Evolutionary conservation across 2,113 vertebrate species (phyloP).

Genomic region (Cephalopholis sonnerati): DNA sequence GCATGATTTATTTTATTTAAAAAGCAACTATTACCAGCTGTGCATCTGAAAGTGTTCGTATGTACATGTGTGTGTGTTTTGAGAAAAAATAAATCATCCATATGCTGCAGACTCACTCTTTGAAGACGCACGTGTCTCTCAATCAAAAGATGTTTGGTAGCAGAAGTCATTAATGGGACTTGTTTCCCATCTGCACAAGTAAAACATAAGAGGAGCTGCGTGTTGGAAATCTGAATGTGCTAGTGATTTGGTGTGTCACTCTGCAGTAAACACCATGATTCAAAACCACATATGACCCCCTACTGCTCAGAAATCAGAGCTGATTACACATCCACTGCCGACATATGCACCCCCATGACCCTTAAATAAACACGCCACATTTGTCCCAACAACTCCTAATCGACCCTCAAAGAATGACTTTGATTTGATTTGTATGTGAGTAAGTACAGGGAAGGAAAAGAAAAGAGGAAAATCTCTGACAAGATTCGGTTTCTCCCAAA

Average conservation of each 20-base stretch:
- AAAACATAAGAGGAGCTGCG: constrained; percentile 22
- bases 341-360: constrained; percentile 13
- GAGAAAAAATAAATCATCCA: constrained; percentile 1
- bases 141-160: constrained; percentile 20
- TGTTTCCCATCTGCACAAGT: constrained; percentile 33
- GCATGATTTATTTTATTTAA: neutral
- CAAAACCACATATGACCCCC: constrained; percentile 36
- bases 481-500: constrained; percentile 60
- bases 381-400: constrained; percentile 46
- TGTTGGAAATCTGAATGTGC: constrained; percentile 45
- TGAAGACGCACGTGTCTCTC: constrained; percentile 23
- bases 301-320: constrained; percentile 27
- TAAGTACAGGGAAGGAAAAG: constrained; percentile 22
- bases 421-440: constrained; percentile 45
- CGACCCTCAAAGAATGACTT: constrained; percentile 40
- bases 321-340: constrained; percentile 10
- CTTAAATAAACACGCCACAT: constrained; percentile 47
- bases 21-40: constrained; percentile 9
- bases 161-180: constrained; percentile 21
- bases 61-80: neutral
- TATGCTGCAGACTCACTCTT: constrained; percentile 9
- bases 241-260: constrained; percentile 55
- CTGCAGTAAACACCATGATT: constrained; percentile 57
- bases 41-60: neutral
- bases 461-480: constrained; percentile 31